Conservation (phyloP, 1,140 invertebrate genomes). For the Teleogryllus occipitalis region DNA sequence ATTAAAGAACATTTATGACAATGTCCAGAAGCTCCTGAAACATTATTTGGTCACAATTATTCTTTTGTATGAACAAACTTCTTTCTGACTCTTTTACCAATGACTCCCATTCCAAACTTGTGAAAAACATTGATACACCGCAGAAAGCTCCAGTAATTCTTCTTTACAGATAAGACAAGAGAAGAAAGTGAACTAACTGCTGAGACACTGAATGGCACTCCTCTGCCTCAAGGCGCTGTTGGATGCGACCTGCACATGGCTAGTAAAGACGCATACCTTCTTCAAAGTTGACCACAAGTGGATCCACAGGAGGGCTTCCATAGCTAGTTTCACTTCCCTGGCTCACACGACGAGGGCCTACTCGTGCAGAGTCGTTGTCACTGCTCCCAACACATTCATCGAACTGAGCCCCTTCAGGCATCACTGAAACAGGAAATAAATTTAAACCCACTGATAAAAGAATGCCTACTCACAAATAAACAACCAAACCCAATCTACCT, state of each 20-base stretch:
- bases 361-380: constrained; percentile 19
- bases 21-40: no score
- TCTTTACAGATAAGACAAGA: neutral
- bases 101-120: neutral
- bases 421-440: constrained; percentile 6
- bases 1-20: no score
- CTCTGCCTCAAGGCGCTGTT: neutral
- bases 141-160: neutral
- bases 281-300: constrained; percentile 64
- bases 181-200: neutral
- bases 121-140: neutral
- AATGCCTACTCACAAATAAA: neutral
- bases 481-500: neutral
- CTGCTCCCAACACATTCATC: constrained; percentile 18
- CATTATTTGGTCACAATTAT: no score
- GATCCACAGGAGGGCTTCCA: constrained; percentile 37
- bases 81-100: neutral
- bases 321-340: constrained; percentile 27
- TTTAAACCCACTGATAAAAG: neutral
- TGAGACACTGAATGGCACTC: constrained; percentile 13
- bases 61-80: no score
- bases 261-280: constrained; percentile 70
- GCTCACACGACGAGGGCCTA: constrained; percentile 23
- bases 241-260: constrained; percentile 26
- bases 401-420: constrained; percentile 12